Evolutionary conservation across 1,140 invertebrate genomes (phyloP).

Genomic region (Rhopalosiphum maidis): DNA sequence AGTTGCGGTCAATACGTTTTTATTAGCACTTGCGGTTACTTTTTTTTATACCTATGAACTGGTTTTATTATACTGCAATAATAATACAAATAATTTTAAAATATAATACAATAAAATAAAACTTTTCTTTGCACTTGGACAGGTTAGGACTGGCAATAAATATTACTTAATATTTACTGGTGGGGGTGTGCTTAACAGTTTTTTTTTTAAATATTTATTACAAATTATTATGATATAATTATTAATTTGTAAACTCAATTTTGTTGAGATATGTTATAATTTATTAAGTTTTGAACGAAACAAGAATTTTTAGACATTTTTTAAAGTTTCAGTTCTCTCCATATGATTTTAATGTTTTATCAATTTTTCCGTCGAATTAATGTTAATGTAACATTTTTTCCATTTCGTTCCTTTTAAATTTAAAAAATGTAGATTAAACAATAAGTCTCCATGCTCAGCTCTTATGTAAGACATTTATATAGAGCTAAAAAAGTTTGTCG

Average conservation of each 20-base stretch:
- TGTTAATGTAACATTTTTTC: background rate
- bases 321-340: background rate
- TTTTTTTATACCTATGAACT: too few species aligned
- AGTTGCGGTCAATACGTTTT: too few species aligned
- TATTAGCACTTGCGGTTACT: too few species aligned
- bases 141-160: background rate
- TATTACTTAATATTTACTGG: background rate
- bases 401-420: background rate
- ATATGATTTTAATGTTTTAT: slow-evolving; percentile 9
- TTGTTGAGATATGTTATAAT: background rate
- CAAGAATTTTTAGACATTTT: background rate
- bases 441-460: slow-evolving; percentile 26
- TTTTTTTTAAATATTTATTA: background rate
- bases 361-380: background rate
- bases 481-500: slow-evolving; percentile 18
- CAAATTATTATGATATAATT: background rate
- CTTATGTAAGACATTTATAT: slow-evolving; percentile 8
- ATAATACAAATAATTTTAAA: too few species aligned
- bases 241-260: too few species aligned
- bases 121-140: background rate
- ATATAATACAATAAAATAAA: too few species aligned
- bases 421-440: slow-evolving; percentile 24
- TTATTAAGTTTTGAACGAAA: background rate
- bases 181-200: background rate
- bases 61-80: too few species aligned